These are phyloP conservation scores for Clitarchus hookeri DNA, from an alignment of 2,888 invertebrate genomes.

Conservation along the genomic window DNA sequence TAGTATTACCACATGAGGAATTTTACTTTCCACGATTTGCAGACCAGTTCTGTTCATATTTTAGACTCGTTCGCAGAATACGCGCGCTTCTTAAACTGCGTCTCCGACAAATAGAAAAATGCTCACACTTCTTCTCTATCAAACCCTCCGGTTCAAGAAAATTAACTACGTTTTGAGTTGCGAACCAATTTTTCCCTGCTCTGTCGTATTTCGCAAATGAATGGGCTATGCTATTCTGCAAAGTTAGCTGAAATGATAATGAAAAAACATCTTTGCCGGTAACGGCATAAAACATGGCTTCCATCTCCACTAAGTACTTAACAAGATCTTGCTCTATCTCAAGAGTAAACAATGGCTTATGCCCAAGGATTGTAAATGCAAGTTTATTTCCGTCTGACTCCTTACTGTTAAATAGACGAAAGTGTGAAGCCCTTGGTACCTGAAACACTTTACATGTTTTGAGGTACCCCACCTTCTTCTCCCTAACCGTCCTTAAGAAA, in stretches of 20 bases:
- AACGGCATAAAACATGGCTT: constrained; percentile 28
- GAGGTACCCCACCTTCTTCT: constrained; percentile 30
- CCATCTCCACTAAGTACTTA: no score
- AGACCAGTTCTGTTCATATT: no score
- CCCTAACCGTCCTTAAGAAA: no score
- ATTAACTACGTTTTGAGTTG: constrained; percentile 16
- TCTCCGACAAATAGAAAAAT: constrained; percentile 21
- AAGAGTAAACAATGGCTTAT: constrained; percentile 17
- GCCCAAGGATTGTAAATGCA: background rate
- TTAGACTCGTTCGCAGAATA: no score
- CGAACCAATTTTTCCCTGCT: constrained; percentile 28
- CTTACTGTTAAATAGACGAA: constrained; percentile 12
- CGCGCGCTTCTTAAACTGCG: constrained; percentile 21
- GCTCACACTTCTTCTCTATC: constrained; percentile 33
- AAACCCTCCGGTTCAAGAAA: constrained; percentile 37
- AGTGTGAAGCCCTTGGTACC: background rate
- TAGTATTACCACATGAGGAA: constrained; percentile 45
- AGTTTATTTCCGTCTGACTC: background rate
- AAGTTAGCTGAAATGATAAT: constrained; percentile 12
- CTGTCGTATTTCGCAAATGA: constrained; percentile 16
- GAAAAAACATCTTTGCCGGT: constrained; percentile 16
- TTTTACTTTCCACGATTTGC: no score
- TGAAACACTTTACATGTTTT: constrained; percentile 10
- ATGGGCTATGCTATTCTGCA: constrained; percentile 21
- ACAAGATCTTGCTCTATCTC: constrained; percentile 21